Evolutionary conservation across 2,113 vertebrate genomes (phyloP).

Genomic region (Eptesicus fuscus): DNA sequence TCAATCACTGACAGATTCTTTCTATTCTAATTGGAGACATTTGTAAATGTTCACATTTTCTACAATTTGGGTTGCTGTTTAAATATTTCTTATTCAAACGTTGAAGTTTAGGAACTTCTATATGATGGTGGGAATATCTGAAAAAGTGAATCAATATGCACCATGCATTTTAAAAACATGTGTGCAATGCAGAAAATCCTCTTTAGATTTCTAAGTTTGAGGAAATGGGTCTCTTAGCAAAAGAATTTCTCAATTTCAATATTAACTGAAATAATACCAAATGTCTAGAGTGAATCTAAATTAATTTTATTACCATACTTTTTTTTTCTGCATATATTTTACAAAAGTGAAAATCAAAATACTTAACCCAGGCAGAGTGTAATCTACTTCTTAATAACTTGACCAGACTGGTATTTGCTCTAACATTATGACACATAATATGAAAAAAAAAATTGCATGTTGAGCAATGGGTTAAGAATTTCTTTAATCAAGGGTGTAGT

Average conservation of each 20-base stretch:
- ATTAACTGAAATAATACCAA: slow-evolving; percentile 48
- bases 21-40: background rate
- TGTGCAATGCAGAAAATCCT: background rate
- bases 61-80: background rate
- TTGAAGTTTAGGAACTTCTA: background rate
- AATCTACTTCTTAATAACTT: background rate
- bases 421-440: background rate
- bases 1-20: background rate
- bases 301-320: slow-evolving; percentile 61
- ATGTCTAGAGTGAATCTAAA: slow-evolving; percentile 23
- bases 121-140: background rate
- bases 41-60: background rate
- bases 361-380: background rate
- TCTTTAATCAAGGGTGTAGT: slow-evolving; percentile 59
- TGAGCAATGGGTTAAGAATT: slow-evolving; percentile 56
- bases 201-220: background rate
- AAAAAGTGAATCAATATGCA: background rate
- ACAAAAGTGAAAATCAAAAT: slow-evolving; percentile 25
- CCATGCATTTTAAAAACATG: background rate
- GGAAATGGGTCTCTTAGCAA: background rate
- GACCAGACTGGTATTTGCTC: background rate
- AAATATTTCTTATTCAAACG: background rate
- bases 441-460: slow-evolving; percentile 55
- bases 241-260: background rate
- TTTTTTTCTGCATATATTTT: slow-evolving; percentile 56